phyloP scores from a whole-genome alignment of 2,113 vertebrate species.

The Pituophis catenifer region DNA sequence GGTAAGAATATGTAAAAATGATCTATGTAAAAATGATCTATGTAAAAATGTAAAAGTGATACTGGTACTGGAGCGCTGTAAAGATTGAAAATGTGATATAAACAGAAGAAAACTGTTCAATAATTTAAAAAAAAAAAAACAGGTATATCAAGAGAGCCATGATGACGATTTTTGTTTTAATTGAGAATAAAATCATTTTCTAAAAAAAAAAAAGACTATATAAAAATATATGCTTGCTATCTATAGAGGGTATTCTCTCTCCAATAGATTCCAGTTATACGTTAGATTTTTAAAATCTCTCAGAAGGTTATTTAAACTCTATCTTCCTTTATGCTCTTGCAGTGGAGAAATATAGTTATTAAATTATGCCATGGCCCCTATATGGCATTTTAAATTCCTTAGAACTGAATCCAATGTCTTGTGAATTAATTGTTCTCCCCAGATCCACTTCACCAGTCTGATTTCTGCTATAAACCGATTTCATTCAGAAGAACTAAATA shows the following conservation, averaged over 20 bases:
- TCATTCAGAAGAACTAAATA: not conserved
- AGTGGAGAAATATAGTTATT: not conserved
- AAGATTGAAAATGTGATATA: too few relatives aligned
- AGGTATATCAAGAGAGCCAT: too few relatives aligned
- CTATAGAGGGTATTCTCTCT: not conserved
- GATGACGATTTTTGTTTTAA: too few relatives aligned
- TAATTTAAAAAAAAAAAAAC: too few relatives aligned
- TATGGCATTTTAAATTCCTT: not conserved
- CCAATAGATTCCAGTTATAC: not conserved
- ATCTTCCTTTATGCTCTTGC: not conserved
- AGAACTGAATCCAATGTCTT: not conserved
- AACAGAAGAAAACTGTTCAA: too few relatives aligned
- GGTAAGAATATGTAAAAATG: too few relatives aligned
- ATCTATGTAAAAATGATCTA: too few relatives aligned
- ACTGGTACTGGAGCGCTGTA: too few relatives aligned
- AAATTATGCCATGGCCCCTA: too few relatives aligned
- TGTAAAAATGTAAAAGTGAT: too few relatives aligned
- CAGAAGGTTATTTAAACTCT: not conserved
- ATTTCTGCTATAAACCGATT: not conserved
- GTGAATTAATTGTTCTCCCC: not conserved
- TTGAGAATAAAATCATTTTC: too few relatives aligned
- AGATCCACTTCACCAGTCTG: not conserved
- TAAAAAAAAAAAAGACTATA: too few relatives aligned
- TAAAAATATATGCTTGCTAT: not conserved
- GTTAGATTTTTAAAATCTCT: not conserved